Evolutionary conservation across 2,797 vertebrate species (phyloP), one percentile per base, ranked within the genome.

Genomic region (Eulemur rubriventer): DNA sequence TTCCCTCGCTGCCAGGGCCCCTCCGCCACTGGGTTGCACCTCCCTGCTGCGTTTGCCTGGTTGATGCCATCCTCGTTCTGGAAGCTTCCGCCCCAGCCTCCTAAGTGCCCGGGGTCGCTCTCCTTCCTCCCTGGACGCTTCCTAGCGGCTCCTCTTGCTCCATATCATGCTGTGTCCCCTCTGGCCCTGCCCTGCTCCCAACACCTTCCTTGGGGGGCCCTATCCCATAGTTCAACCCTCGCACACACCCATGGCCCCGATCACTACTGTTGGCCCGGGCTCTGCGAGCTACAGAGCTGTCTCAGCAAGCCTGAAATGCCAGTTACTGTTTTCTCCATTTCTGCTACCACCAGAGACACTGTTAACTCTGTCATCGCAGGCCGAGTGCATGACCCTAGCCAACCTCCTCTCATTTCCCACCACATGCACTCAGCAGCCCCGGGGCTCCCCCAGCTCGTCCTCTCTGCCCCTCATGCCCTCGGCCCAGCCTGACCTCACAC

Each of bases 171-270:
- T 20, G n/a, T 24, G 30, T 38, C 10, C 63, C 41, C 52, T 76
- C 28, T 57, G 76, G 38, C 11, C 55, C 48, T 22, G 20, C n/a
- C 73, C 52, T 78, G 22, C 43, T 86, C 50, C 18, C n/a, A 33
- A 52, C 28, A 9, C 18, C 41, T 4, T 38, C 17, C 35, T 7
- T 46, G 46, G n/a, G 24, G 12, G 35, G 4, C 6, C 20, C 41
- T 7, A 7, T 3, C 48, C 55, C 18, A 46, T 0, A 22, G 22
- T 50, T 38, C 41, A 2, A 7, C 1, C 13, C 4, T 22, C 28
- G 55, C 63, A 41, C 6, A 28, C 0, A 10, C 48, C 38, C 41
- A 5, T 2, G 24, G 59, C 48, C 52, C 30, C 57, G 76, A 16
- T 55, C 12, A 6, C 24, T 33, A 4, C 59, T 3, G 0, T 8